Percentiles rank a stretch among this genome's conserved stretches.
Evolutionary conservation across 2,797 vertebrate genomes (phyloP).

Genomic region (Tenualosa ilisha): DNA sequence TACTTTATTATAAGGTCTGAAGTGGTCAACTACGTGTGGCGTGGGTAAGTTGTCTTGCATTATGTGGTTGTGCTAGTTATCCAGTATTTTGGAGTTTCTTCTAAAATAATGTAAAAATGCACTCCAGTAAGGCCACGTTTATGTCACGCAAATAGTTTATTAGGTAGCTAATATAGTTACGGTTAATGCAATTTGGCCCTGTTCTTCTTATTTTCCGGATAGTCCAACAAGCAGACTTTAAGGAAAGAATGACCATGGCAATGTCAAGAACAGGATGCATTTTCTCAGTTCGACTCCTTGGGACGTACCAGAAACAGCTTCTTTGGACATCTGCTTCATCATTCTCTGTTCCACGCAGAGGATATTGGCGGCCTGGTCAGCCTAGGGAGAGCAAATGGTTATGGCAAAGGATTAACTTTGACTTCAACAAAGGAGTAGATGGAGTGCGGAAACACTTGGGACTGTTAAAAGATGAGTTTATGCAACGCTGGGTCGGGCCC

Average conservation of each 20-base stretch:
- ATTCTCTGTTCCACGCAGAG: constrained; percentile 47
- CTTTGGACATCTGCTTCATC: constrained; percentile 42
- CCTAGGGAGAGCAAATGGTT: constrained; percentile 64
- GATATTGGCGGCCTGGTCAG: constrained; percentile 81
- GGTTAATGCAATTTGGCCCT: no score
- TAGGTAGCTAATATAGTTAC: no score
- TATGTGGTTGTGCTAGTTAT: no score
- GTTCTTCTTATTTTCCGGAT: not conserved
- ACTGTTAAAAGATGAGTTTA: constrained; percentile 76
- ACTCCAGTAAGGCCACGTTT: no score
- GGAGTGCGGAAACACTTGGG: constrained; percentile 77
- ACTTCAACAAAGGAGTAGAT: constrained; percentile 77
- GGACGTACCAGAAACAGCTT: constrained; percentile 42
- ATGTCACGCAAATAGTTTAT: no score
- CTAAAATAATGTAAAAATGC: no score
- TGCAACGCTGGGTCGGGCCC: constrained; percentile 70
- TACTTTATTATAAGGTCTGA: not conserved
- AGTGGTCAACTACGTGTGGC: not conserved
- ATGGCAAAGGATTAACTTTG: constrained; percentile 75
- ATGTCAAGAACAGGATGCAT: constrained; percentile 51
- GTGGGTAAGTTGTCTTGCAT: no score
- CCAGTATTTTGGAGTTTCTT: no score
- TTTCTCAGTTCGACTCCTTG: constrained; percentile 49
- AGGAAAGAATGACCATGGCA: constrained; percentile 50
- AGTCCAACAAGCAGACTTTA: not conserved